Conservation (phyloP, 2,888 invertebrate species). For the Exephanes ischioxanthus region DNA sequence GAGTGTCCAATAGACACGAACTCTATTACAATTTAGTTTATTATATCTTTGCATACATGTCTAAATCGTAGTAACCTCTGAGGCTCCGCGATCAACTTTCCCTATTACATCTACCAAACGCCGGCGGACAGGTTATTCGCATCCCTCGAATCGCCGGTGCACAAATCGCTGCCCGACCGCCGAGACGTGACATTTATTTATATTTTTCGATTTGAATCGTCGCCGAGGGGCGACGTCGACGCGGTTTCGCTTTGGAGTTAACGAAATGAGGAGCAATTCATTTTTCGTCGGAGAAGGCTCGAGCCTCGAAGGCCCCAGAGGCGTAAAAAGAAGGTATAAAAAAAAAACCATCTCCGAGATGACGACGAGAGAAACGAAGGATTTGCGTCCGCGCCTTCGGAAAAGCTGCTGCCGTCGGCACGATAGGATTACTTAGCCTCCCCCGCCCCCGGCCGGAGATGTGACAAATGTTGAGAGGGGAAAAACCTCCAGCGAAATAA, state of each 20-base stretch:
- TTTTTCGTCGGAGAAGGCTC: slow-evolving; percentile 12
- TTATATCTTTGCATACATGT: too few species aligned
- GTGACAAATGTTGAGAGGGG: slow-evolving; percentile 21
- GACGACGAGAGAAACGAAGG: slow-evolving; percentile 16
- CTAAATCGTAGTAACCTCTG: too few species aligned
- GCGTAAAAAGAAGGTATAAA: not conserved
- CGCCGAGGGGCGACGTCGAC: not conserved
- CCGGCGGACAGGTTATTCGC: too few species aligned
- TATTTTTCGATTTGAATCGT: slow-evolving; percentile 29
- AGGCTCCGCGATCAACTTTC: too few species aligned
- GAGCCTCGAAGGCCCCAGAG: not conserved
- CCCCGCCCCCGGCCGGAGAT: not conserved
- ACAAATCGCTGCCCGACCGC: too few species aligned
- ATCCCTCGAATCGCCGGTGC: too few species aligned
- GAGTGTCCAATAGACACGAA: too few species aligned
- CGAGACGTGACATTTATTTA: not conserved
- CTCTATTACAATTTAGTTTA: too few species aligned
- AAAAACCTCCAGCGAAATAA: slow-evolving; percentile 1
- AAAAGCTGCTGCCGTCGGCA: slow-evolving; percentile 5
- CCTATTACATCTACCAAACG: too few species aligned
- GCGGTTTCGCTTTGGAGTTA: slow-evolving; percentile 14
- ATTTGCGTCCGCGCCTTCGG: slow-evolving; percentile 31
- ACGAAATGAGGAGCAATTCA: slow-evolving; percentile 36
- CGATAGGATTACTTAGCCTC: slow-evolving; percentile 4
- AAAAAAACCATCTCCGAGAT: not conserved